Base-by-base conservation (phyloP, 2,888 invertebrate species). In the Silvanus unidentatus region DNA sequence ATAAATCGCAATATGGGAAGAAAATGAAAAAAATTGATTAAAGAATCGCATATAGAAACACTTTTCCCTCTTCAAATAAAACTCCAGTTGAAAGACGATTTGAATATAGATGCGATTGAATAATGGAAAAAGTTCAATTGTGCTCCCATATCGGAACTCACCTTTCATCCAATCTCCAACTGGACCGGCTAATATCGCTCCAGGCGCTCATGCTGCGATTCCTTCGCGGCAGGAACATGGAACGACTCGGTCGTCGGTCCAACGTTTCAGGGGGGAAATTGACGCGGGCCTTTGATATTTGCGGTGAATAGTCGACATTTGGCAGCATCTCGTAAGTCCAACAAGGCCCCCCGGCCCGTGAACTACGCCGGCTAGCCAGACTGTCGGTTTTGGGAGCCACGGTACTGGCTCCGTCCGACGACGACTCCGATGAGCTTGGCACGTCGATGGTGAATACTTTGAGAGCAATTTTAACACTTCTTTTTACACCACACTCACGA, bases 101-200 rank as follows among this genome's bases (percentile, higher is more conserved):
- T n/a, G n/a, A n/a, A n/a, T n/a, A n/a, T n/a, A n/a, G n/a, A n/a
- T n/a, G n/a, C n/a, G n/a, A n/a, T n/a, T n/a, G n/a, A n/a, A n/a
- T n/a, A n/a, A n/a, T n/a, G n/a, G n/a, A n/a, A n/a, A n/a, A n/a
- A n/a, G n/a, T n/a, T n/a, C n/a, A n/a, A n/a, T n/a, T n/a, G n/a
- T n/a, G n/a, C n/a, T n/a, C n/a, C n/a, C n/a, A n/a, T n/a, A n/a
- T n/a, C n/a, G n/a, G n/a, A 16, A 48, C 57, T 63, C 64, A 86
- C 86, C 86, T 83, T 69, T 86, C 86, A 55, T 86, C 86, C 63
- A 88, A 77, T 61, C 84, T 80, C 76, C 88, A 86, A 67, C 88
- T 88, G 55, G 87, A 88, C 44, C 88, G 78, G 62, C 88, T 88
- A 66, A 89, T 82, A 65, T 89, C 89, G 63, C 89, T 89, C 89